Conservation (phyloP, 2,888 invertebrate genomes). For the Scelioninae gen. 2 region DNA sequence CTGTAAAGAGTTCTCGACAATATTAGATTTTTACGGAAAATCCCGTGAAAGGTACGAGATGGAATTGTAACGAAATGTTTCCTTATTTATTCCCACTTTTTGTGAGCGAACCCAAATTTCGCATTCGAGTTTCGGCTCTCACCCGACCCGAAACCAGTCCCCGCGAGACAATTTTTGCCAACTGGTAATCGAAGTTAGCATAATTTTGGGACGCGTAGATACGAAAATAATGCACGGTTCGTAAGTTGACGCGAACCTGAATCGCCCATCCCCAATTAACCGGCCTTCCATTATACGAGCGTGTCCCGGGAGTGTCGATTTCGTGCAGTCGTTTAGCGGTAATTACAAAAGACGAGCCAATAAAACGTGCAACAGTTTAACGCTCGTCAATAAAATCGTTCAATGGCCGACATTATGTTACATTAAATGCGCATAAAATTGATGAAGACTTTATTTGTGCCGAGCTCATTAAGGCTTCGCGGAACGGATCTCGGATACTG, state of each 20-base stretch:
- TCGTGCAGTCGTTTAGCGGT: conserved; percentile 4
- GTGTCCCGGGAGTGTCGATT: too few species aligned
- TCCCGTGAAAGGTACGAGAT: conserved; percentile 47
- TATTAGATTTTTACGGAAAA: conserved; percentile 65
- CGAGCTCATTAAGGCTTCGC: conserved; percentile 18
- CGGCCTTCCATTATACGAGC: too few species aligned
- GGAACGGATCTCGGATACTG: neutral
- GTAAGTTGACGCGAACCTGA: conserved; percentile 18
- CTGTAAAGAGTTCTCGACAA: conserved; percentile 56
- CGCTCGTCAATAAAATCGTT: conserved; percentile 28
- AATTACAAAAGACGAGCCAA: conserved; percentile 31
- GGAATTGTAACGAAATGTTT: conserved; percentile 54
- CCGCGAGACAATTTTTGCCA: conserved; percentile 31
- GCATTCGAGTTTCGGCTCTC: conserved; percentile 34
- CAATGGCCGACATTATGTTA: conserved; percentile 24
- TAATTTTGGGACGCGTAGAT: too few species aligned
- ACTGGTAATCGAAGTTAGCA: too few species aligned
- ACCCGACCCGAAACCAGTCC: conserved; percentile 29
- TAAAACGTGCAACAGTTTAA: conserved; percentile 20
- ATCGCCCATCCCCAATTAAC: neutral
- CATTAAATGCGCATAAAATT: conserved; percentile 31
- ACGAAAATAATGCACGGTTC: too few species aligned
- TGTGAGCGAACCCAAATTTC: conserved; percentile 29
- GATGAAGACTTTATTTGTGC: conserved; percentile 35
- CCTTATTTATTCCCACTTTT: conserved; percentile 49